These are phyloP conservation scores for Erythrolamprus reginae DNA, from an alignment of 2,113 vertebrate genomes.

Conservation along the genomic window DNA sequence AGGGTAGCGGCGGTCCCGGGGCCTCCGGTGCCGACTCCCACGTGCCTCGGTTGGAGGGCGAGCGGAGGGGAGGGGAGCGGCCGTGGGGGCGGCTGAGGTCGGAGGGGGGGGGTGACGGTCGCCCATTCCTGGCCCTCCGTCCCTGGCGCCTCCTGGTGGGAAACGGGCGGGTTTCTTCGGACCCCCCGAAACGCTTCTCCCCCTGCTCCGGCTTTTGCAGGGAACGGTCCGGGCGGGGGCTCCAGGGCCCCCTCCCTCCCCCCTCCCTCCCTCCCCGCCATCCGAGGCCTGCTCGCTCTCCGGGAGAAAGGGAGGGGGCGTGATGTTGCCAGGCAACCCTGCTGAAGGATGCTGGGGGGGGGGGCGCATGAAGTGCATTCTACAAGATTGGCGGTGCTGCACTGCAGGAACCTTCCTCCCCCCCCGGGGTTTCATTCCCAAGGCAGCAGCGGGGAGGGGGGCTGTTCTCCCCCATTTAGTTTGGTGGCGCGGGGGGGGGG, in stretches of 20 bases:
- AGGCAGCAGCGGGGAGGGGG: background rate
- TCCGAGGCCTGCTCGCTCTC: background rate
- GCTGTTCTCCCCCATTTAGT: background rate
- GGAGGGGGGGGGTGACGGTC: background rate
- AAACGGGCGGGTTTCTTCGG: background rate
- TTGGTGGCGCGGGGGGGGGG: too few relatives aligned
- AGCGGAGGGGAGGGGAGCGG: background rate
- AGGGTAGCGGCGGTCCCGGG: too few relatives aligned
- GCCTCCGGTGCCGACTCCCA: background rate
- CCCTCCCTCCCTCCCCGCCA: too few relatives aligned
- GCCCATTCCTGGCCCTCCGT: background rate
- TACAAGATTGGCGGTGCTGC: background rate
- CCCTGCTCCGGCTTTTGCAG: background rate
- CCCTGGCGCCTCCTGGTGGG: background rate
- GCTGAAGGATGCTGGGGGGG: background rate
- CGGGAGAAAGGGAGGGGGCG: background rate
- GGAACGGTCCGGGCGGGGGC: background rate
- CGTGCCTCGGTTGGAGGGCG: background rate
- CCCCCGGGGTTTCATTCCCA: background rate
- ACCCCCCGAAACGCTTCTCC: background rate
- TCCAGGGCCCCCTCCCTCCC: background rate
- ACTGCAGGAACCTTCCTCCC: background rate
- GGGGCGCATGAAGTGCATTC: background rate
- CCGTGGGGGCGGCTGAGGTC: background rate
- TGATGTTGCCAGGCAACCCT: constrained; percentile 13